Conservation (phyloP, 2,113 vertebrate species). For the Crypturellus undulatus region DNA sequence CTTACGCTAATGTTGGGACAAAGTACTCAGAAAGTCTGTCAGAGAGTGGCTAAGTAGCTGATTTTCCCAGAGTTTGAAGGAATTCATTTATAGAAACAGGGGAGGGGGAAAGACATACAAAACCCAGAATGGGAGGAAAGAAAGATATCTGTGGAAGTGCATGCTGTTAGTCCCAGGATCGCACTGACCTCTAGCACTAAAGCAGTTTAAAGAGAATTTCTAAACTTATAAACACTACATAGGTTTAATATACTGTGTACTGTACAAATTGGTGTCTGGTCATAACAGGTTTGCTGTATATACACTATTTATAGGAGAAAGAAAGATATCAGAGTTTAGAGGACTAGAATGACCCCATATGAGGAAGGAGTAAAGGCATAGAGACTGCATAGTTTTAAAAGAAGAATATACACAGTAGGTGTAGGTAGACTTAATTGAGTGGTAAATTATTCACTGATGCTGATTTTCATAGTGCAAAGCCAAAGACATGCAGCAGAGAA, state of each 20-base stretch:
- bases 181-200: neutral
- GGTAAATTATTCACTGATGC: neutral
- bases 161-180: neutral
- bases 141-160: neutral
- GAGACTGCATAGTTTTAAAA: neutral
- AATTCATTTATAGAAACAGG: neutral
- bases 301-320: neutral
- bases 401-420: neutral
- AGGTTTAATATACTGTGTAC: neutral
- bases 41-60: neutral
- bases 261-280: neutral
- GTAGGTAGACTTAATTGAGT: neutral
- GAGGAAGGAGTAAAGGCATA: neutral
- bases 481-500: neutral
- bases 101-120: neutral
- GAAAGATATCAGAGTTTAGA: neutral
- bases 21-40: neutral
- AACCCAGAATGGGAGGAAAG: neutral
- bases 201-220: neutral
- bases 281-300: neutral
- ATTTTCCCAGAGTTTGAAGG: neutral
- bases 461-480: neutral
- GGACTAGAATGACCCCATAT: neutral
- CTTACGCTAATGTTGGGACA: neutral
- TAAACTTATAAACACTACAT: neutral